Evolutionary conservation across 1,140 invertebrate species (phyloP), one percentile per base, ranked within the genome.

Genomic region (Megathymus violae): DNA sequence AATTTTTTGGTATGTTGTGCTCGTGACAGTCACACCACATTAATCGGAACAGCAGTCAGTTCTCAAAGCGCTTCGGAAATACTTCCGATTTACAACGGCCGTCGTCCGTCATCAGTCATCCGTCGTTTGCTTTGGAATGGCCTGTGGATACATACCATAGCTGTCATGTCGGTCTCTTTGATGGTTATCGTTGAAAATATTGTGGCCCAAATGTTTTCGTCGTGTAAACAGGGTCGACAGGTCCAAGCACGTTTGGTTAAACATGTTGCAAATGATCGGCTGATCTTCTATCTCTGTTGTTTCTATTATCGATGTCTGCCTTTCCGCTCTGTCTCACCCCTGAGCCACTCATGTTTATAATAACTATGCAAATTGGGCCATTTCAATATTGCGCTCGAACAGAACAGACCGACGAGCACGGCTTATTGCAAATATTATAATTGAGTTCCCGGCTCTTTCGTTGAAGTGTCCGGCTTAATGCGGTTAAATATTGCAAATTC

Each of bases 361-460:
- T 81, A 79, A 81, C 80, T 82, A 83, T 83, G 80, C 78, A 83
- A 83, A 83, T 83, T 80, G 73, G 71, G 71, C 68, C 66, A 81
- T 81, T 83, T 78, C 76, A 83, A 83, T 83, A 81, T 76, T 80
- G 71, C 76, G 80, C 78, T 70, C 74, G 67, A 69, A 74, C 60
- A 71, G 61, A 62, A 60, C 27, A 9, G 27, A 31, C 27, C 27
- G 27, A 31, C 69, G 63, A 65, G 73, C 72, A 63, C 65, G 66
- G 75, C 69, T 81, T 76, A 77, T 80, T 83, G 75, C 80, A 61
- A 66, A 66, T 46, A 56, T 58, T 64, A 58, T 61, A 77, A 83
- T 78, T 80, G 80, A 75, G 75, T 78, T 68, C 52, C 64, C 64
- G 64, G 63, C 52, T 71, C 78, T 77, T 80, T 76, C 67, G 65